A percentile compares a stretch with the other conserved stretches of the same genome.
These are phyloP conservation scores for Polydrusus pterygomalis DNA, from an alignment of 2,888 invertebrate species.

Conservation along the genomic window DNA sequence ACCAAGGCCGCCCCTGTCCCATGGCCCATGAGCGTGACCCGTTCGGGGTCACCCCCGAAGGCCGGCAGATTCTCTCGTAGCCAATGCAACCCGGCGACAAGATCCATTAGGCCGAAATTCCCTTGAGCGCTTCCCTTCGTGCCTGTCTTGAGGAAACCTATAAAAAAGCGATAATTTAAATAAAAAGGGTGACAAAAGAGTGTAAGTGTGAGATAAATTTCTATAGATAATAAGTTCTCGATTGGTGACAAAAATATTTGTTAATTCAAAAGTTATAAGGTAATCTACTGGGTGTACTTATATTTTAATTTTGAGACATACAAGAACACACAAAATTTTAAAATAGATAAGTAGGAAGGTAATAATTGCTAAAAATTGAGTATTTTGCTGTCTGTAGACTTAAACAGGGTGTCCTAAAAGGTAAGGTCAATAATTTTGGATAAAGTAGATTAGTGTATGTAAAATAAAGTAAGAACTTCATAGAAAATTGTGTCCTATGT, in stretches of 20 bases:
- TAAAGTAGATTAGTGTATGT: too few relatives aligned
- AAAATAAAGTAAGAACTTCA: too few relatives aligned
- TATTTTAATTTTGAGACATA: not conserved
- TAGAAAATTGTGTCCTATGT: too few relatives aligned
- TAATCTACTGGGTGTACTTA: not conserved
- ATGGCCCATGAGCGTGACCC: conserved; percentile 96
- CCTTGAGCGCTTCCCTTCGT: conserved; percentile 92
- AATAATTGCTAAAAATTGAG: too few relatives aligned
- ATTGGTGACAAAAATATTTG: conserved; percentile 13
- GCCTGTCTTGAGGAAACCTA: conserved; percentile 93
- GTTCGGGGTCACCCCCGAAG: conserved; percentile 95
- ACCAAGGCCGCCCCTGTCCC: conserved; percentile 97
- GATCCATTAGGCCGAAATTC: conserved; percentile 93
- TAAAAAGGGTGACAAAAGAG: conserved; percentile 29
- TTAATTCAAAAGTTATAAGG: not conserved
- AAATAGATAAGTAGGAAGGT: too few relatives aligned
- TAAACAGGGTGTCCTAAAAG: too few relatives aligned
- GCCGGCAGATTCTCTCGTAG: conserved; percentile 94
- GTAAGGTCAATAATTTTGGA: too few relatives aligned
- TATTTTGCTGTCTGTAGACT: too few relatives aligned
- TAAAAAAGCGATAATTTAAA: conserved; percentile 58
- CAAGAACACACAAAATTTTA: too few relatives aligned
- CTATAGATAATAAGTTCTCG: not conserved
- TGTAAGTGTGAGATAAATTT: conserved; percentile 19
- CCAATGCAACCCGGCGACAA: conserved; percentile 97